Evolutionary conservation across 1,140 invertebrate genomes (phyloP).

Genomic region (Nomia melanderi): DNA sequence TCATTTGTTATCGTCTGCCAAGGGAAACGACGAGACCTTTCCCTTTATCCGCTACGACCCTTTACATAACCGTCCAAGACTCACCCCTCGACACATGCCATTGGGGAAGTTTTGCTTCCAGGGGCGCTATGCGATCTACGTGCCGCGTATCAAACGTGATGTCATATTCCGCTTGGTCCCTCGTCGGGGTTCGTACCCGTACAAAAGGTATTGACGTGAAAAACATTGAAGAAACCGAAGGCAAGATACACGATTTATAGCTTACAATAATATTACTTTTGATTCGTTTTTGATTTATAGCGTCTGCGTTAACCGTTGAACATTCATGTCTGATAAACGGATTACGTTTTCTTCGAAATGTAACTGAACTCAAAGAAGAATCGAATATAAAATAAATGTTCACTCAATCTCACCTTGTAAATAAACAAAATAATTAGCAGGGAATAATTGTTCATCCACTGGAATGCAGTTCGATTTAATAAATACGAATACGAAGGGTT

Average conservation of each 20-base stretch:
- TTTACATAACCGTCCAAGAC: constrained; percentile 51
- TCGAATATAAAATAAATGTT: too few relatives aligned
- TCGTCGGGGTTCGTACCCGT: constrained; percentile 16
- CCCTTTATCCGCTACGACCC: constrained; percentile 42
- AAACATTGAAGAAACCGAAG: constrained; percentile 21
- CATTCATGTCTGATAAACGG: not conserved
- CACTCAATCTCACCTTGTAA: too few relatives aligned
- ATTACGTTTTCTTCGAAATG: not conserved
- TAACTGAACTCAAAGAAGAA: not conserved
- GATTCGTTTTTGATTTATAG: not conserved
- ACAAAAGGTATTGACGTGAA: constrained; percentile 30
- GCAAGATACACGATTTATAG: not conserved
- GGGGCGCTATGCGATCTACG: constrained; percentile 32
- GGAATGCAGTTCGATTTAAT: too few relatives aligned
- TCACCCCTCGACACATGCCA: constrained; percentile 52
- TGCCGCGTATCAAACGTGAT: constrained; percentile 58
- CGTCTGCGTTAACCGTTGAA: too few relatives aligned
- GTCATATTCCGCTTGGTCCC: constrained; percentile 41
- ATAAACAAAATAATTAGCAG: too few relatives aligned
- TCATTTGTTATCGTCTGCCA: constrained; percentile 57
- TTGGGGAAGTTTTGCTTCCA: constrained; percentile 54
- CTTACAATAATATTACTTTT: not conserved
- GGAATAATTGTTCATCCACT: too few relatives aligned
- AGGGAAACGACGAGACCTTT: constrained; percentile 16
- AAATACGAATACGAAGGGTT: too few relatives aligned